Base-by-base conservation (phyloP, 2,797 vertebrate species). In the Sitta carolinensis region DNA sequence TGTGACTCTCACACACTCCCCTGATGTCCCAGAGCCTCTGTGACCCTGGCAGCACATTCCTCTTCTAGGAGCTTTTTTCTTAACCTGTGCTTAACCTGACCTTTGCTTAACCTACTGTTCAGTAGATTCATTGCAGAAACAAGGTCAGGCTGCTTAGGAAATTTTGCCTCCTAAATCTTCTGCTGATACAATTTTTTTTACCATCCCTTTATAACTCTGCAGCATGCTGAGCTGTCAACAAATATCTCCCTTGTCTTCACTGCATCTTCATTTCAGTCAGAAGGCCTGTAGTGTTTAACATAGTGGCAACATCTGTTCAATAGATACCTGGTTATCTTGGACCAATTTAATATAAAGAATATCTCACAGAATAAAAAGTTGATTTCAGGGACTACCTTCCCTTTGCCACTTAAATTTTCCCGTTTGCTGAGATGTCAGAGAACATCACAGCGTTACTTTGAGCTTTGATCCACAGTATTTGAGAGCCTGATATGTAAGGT, bases 51-150 rank as follows among this genome's bases (percentile, higher is more conserved):
- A 94, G 90, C 75, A 63, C 91, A 93, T 94, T 93, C 51, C 36
- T 95, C 29, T 50, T 84, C 74, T 47, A 68, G n/a, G 55, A 81
- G 74, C 34, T 68, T 95, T 93, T 94, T 80, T 40, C 62, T 91
- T 95, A 93, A 96, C 87, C 89, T 91, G 1, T 50, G 62, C 51
- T 94, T 94, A 90, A 94, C 91, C 91, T 91, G 94, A 94, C 94
- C 94, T 94, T 94, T 95, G 43, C 85, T 95, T 95, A 96, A 94
- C 94, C 87, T 84, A 29, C 84, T 73, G 29, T 67, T 94, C 66
- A 73, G 79, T 51, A 94, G 94, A 92, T 86, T 94, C 85, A 90
- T 78, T 78, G 76, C 76, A 89, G 66, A 88, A 77, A 83, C 43
- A 68, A 66, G 75, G 79, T 84, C 69, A n/a, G 66, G 48, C 66